These are phyloP conservation scores for Indicator indicator DNA, from an alignment of 2,113 vertebrate genomes.

Conservation along the genomic window DNA sequence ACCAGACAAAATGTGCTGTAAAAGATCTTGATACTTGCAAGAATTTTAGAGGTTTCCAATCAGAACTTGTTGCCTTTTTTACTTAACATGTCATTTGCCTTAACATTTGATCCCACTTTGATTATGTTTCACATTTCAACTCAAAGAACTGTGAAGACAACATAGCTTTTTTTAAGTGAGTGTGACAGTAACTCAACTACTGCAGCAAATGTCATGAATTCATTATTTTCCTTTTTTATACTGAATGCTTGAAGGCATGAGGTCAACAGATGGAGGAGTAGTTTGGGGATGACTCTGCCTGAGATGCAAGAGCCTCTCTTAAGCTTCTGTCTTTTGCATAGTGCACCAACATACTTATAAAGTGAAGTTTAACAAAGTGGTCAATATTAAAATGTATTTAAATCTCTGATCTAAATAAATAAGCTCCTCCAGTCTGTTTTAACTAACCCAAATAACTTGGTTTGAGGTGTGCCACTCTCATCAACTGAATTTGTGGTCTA, in stretches of 20 bases:
- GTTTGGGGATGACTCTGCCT: neutral
- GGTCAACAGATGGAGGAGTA: neutral
- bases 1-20: neutral
- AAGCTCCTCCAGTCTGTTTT: neutral
- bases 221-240: neutral
- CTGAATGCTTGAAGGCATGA: neutral
- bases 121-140: neutral
- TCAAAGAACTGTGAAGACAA: constrained; percentile 4
- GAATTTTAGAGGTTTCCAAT: neutral
- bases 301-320: neutral
- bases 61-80: neutral
- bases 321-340: neutral
- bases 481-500: neutral
- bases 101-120: neutral
- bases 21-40: neutral
- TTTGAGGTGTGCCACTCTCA: neutral
- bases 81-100: constrained; percentile 29
- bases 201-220: neutral
- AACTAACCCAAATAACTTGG: neutral
- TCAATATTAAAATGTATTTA: neutral
- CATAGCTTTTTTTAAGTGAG: constrained; percentile 12
- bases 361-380: neutral
- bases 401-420: neutral
- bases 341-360: neutral
- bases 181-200: neutral